Evolutionary conservation across 64 coral and sea anemone species (phyloP).

Genomic region (Stichodactyla helianthus): DNA sequence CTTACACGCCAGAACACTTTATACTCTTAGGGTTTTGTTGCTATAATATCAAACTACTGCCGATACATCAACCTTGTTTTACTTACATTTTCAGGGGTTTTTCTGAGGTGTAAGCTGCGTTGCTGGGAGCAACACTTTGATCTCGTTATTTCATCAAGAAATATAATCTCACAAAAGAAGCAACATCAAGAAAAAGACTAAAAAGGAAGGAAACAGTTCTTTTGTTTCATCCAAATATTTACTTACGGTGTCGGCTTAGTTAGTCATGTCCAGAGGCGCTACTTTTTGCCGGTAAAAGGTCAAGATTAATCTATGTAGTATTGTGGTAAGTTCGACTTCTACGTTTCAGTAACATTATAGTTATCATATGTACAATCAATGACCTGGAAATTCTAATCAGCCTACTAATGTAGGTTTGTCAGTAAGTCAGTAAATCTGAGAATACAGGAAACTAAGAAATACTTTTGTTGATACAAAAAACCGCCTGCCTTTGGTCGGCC

Average conservation of each 20-base stretch:
- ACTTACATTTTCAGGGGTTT: too few species aligned
- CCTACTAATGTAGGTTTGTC: neutral
- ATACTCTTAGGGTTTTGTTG: too few species aligned
- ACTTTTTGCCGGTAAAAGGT: neutral
- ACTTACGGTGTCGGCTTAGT: neutral
- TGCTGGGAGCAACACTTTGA: neutral
- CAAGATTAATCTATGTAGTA: slow-evolving; percentile 3
- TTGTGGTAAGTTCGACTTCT: neutral
- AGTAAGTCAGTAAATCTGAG: neutral
- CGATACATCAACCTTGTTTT: too few species aligned
- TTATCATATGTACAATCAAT: neutral
- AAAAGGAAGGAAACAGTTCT: slow-evolving; percentile 15
- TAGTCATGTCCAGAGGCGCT: neutral
- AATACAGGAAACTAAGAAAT: neutral
- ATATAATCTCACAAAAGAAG: neutral
- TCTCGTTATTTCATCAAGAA: neutral
- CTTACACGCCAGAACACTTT: too few species aligned
- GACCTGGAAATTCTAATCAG: neutral
- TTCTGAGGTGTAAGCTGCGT: neutral
- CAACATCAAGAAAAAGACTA: neutral
- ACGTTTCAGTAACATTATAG: neutral
- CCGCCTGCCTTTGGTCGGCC: neutral
- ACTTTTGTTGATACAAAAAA: neutral
- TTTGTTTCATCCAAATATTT: neutral
- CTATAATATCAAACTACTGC: too few species aligned